Evolutionary conservation across 2,113 vertebrate species (phyloP).

Genomic region (Trematomus loennbergii): DNA sequence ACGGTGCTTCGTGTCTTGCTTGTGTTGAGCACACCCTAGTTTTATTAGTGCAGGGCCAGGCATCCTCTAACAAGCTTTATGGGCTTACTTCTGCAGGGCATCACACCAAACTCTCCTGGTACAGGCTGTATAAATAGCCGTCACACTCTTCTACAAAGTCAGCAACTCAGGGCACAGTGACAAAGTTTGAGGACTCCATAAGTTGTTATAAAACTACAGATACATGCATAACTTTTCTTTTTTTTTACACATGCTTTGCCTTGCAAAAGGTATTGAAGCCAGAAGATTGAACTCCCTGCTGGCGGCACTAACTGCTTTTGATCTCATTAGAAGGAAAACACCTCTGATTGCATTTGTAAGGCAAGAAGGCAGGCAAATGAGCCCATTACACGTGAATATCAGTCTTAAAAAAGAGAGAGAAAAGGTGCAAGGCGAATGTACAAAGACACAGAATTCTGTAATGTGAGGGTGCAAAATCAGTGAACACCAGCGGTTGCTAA

Average conservation of each 20-base stretch:
- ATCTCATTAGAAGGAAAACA: conserved; percentile 23
- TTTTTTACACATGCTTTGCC: conserved; percentile 13
- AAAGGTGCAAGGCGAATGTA: too few relatives aligned
- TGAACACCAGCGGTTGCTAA: not conserved
- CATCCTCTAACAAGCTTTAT: conserved; percentile 48
- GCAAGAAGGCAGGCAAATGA: conserved; percentile 2
- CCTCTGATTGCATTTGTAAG: conserved; percentile 20
- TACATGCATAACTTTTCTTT: conserved; percentile 15
- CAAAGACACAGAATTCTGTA: too few relatives aligned
- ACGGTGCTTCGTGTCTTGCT: conserved; percentile 27
- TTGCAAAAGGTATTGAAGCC: conserved; percentile 29
- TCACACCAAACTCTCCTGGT: conserved; percentile 1
- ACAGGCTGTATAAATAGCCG: conserved; percentile 20
- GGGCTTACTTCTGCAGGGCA: conserved; percentile 22
- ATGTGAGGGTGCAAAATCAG: too few relatives aligned
- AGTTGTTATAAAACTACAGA: not conserved
- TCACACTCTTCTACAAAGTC: conserved; percentile 21
- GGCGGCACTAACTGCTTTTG: conserved; percentile 26
- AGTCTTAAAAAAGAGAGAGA: not conserved
- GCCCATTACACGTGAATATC: not conserved
- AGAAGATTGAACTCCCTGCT: not conserved
- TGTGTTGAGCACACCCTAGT: conserved; percentile 30
- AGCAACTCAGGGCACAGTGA: conserved; percentile 16
- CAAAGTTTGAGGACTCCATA: conserved; percentile 18
- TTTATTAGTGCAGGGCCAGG: conserved; percentile 47